Conservation (phyloP, 2,888 invertebrate genomes). For the Choreutis nemorana region DNA sequence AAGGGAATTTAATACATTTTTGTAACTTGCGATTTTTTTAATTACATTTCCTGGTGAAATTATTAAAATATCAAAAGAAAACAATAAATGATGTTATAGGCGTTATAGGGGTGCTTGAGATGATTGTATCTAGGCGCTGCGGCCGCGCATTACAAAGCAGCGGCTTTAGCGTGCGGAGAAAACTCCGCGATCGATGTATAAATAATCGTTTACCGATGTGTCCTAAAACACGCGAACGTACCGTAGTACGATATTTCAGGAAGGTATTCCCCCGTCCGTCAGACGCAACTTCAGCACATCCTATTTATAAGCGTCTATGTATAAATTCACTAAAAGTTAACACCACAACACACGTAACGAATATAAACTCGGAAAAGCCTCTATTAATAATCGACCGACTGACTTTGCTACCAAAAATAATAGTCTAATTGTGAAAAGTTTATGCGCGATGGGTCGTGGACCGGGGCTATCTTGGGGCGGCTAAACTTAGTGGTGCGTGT, state of each 20-base stretch:
- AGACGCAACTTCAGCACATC: slow-evolving; percentile 66
- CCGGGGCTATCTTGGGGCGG: slow-evolving; percentile 67
- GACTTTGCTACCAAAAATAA: slow-evolving; percentile 69
- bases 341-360: slow-evolving; percentile 67
- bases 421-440: slow-evolving; percentile 69
- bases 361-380: slow-evolving; percentile 68
- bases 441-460: slow-evolving; percentile 67
- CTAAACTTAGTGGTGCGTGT: slow-evolving; percentile 67
- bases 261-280: slow-evolving; percentile 67
- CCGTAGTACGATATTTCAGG: slow-evolving; percentile 67
- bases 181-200: slow-evolving; percentile 57
- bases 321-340: slow-evolving; percentile 68
- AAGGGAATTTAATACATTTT: neutral
- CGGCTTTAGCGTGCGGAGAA: too few relatives aligned
- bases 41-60: too few relatives aligned
- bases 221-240: slow-evolving; percentile 60
- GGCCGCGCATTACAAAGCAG: too few relatives aligned
- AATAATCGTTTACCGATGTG: slow-evolving; percentile 67
- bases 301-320: slow-evolving; percentile 68
- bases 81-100: neutral
- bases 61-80: neutral
- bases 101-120: neutral
- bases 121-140: too few relatives aligned
- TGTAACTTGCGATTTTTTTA: too few relatives aligned
- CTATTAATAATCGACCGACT: slow-evolving; percentile 69